Evolutionary conservation across 2,113 vertebrate species (phyloP).

Genomic region (Heliornis fulica): DNA sequence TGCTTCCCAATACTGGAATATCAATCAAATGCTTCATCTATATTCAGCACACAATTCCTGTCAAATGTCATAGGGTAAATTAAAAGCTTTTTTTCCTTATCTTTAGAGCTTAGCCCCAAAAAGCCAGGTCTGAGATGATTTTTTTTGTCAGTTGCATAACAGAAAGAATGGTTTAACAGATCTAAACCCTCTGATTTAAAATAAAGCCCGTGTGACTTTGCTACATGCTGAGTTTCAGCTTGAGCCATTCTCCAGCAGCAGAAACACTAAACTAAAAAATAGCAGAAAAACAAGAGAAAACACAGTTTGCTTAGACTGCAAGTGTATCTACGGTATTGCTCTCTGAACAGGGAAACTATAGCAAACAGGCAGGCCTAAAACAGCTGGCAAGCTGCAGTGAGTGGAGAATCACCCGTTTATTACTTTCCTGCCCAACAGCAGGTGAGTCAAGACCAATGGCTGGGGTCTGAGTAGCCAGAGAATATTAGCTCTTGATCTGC

Average conservation of each 20-base stretch:
- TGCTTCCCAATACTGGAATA: background rate
- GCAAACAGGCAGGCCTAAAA: background rate
- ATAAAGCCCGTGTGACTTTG: background rate
- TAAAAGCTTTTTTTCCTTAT: conserved; percentile 25
- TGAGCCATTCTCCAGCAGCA: background rate
- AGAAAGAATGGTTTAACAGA: conserved; percentile 29
- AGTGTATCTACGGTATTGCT: background rate
- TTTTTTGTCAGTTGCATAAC: conserved; percentile 35
- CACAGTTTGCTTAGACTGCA: background rate
- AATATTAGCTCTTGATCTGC: conserved; percentile 9
- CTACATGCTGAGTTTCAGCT: background rate
- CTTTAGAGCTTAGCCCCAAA: conserved; percentile 39
- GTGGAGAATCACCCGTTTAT: background rate
- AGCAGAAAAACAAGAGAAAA: background rate
- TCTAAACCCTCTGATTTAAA: conserved; percentile 43
- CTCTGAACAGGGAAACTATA: background rate
- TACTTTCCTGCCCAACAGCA: background rate
- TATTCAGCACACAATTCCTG: background rate
- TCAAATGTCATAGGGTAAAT: conserved; percentile 28
- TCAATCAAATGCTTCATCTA: background rate
- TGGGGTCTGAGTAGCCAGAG: background rate
- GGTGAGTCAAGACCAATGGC: background rate
- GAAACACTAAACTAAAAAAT: background rate
- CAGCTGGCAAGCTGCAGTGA: conserved; percentile 18
- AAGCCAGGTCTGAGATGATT: background rate